phyloP scores from a whole-genome alignment of 92 coral and sea anemone species.

The Palythoa caribaeorum region DNA sequence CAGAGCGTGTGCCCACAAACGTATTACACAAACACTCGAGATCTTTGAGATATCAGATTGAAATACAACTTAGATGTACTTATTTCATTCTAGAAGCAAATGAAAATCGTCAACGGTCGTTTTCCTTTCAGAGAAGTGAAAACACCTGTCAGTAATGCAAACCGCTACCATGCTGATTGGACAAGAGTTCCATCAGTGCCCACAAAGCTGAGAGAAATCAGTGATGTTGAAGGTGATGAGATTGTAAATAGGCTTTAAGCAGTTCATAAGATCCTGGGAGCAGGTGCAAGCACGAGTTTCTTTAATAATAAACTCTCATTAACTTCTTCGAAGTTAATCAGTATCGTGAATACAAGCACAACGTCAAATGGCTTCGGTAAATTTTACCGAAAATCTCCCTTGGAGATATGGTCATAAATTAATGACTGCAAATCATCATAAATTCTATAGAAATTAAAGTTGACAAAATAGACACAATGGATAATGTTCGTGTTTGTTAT shows the following conservation, averaged over 20 bases:
- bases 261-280: conserved; percentile 8
- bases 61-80: neutral
- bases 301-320: conserved; percentile 4
- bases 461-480: neutral
- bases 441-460: neutral
- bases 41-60: neutral
- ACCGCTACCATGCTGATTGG: conserved; percentile 30
- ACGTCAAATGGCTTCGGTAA: neutral
- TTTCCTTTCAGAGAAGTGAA: neutral
- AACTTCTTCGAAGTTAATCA: conserved; percentile 17
- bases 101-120: neutral
- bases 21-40: neutral
- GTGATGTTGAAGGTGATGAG: neutral
- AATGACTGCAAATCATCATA: neutral
- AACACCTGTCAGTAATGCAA: conserved; percentile 33
- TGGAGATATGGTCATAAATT: neutral
- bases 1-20: too few relatives aligned
- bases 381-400: conserved; percentile 15
- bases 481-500: neutral
- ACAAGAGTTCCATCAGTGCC: neutral
- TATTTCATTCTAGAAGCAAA: conserved; percentile 17
- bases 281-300: conserved; percentile 20
- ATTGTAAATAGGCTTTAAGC: conserved; percentile 7
- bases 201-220: neutral
- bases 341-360: neutral